A percentile compares a stretch with the other conserved stretches of the same genome.
These are phyloP conservation scores for Zeugodacus cucurbitae DNA, from an alignment of 1,140 invertebrate species.

Conservation along the genomic window DNA sequence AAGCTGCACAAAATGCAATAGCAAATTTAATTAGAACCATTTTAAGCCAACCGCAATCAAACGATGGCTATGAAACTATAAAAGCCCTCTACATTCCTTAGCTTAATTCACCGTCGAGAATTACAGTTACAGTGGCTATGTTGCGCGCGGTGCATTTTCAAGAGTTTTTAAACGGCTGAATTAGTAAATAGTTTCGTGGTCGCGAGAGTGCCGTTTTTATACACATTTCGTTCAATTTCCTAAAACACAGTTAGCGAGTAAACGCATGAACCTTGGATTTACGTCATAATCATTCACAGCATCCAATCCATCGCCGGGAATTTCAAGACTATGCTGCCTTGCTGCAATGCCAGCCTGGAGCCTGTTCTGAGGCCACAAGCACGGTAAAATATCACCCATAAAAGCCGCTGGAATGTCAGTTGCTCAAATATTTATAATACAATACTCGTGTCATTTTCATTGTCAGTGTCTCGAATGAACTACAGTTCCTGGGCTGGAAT, in stretches of 20 bases:
- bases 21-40: conserved; percentile 27
- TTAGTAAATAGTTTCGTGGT: not conserved
- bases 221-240: not conserved
- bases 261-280: not conserved
- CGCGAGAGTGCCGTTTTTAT: not conserved
- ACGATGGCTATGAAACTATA: not conserved
- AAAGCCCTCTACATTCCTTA: not conserved
- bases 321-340: conserved; percentile 38
- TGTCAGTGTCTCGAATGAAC: conserved; percentile 46
- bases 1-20: not conserved
- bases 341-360: conserved; percentile 56
- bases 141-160: not conserved
- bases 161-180: conserved; percentile 17
- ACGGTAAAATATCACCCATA: conserved; percentile 45
- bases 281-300: not conserved
- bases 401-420: not conserved
- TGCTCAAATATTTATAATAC: too few relatives aligned
- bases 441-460: not conserved
- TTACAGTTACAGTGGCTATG: not conserved
- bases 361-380: conserved; percentile 54
- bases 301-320: not conserved
- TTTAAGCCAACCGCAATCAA: conserved; percentile 22
- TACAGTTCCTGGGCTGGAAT: conserved; percentile 79
- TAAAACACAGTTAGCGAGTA: not conserved
- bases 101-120: not conserved